These are phyloP conservation scores for Dreissena polymorpha DNA, from an alignment of 1,140 invertebrate genomes.

Conservation along the genomic window DNA sequence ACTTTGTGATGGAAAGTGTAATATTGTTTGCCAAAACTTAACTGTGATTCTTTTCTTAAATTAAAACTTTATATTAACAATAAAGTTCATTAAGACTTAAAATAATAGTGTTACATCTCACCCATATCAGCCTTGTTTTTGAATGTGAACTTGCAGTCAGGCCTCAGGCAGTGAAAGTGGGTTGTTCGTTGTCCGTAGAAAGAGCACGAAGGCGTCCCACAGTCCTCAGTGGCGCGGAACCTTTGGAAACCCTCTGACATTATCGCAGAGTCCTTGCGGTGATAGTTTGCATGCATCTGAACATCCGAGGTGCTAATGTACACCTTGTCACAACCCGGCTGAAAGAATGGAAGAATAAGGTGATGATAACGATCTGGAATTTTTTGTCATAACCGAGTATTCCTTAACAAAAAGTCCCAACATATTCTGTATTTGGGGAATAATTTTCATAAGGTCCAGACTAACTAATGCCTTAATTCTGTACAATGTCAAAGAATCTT, in stretches of 20 bases:
- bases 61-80: too few species aligned
- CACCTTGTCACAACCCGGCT: constrained; percentile 96
- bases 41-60: too few species aligned
- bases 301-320: constrained; percentile 99
- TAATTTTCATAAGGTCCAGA: too few species aligned
- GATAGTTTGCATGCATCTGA: constrained; percentile 99
- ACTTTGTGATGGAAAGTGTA: too few species aligned
- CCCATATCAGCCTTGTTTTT: constrained; percentile 99
- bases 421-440: too few species aligned
- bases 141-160: constrained; percentile 96
- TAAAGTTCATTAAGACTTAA: too few species aligned
- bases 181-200: constrained; percentile 98
- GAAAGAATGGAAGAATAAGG: constrained; percentile 70
- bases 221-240: constrained; percentile 95
- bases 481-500: too few species aligned
- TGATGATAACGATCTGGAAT: neutral
- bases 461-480: too few species aligned
- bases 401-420: too few species aligned
- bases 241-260: constrained; percentile 97
- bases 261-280: constrained; percentile 98
- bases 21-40: too few species aligned
- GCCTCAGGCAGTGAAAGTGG: constrained; percentile 96
- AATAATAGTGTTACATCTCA: too few species aligned
- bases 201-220: constrained; percentile 90
- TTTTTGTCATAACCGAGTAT: too few species aligned